phyloP scores from a whole-genome alignment of 2,113 vertebrate species.

The Columba janthina region DNA sequence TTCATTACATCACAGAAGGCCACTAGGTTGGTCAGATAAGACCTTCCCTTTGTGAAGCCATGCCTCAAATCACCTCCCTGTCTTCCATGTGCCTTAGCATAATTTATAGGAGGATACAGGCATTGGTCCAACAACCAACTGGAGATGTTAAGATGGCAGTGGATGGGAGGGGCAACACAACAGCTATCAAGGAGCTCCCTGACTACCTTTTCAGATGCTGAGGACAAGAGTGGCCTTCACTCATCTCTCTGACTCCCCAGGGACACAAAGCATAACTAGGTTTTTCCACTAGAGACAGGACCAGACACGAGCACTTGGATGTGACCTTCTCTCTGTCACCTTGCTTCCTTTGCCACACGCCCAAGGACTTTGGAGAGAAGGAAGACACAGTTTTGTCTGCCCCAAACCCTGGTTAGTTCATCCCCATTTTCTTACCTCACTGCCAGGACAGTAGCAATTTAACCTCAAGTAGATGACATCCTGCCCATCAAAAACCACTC shows the following conservation, averaged over 20 bases:
- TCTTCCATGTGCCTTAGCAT: neutral
- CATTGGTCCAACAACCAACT: accelerated
- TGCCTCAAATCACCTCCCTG: neutral
- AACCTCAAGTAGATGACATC: neutral
- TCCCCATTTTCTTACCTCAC: neutral
- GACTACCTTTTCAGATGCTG: neutral
- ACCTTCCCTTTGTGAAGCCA: neutral
- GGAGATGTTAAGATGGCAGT: neutral
- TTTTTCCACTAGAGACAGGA: too few species aligned
- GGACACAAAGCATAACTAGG: too few species aligned
- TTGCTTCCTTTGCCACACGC: too few species aligned
- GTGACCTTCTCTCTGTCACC: too few species aligned
- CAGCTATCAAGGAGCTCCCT: neutral
- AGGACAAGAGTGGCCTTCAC: neutral
- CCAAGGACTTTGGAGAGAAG: too few species aligned
- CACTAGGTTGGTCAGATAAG: neutral
- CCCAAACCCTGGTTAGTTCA: neutral
- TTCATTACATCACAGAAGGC: neutral
- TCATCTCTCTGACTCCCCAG: neutral
- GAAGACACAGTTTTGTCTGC: neutral
- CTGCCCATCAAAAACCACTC: neutral
- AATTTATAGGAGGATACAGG: neutral
- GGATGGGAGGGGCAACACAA: neutral
- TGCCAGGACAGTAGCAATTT: neutral
- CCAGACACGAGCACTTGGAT: too few species aligned